Base-by-base conservation (phyloP, 2,888 invertebrate species). In the Tetragnatha montana region DNA sequence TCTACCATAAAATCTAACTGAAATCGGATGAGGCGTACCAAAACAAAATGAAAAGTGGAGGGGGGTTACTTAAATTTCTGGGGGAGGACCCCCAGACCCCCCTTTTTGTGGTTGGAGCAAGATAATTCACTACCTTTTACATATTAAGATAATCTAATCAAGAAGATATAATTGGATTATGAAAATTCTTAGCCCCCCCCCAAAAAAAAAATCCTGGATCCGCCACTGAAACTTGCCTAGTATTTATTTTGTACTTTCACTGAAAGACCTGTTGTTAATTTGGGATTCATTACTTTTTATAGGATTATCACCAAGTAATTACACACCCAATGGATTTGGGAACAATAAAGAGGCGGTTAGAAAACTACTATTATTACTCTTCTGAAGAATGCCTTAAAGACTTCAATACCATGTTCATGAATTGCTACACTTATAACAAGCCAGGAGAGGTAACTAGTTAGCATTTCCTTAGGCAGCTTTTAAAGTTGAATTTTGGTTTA, bases 271-370 rank as follows among this genome's bases (percentile, higher is more conserved):
- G n/a, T 19, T 19, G 14, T 49, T 73, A 49, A 21, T 35, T 78
- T n/a, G n/a, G 47, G 12, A 1, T 73, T 12, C 12, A 47, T 82
- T 84, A 81, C 91, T 86, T 91, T 93, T 93, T 94, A 82, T 93
- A 98, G 97, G 99, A 99, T 93, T 99, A 99, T 94, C 98, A 98
- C 94, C 97, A 97, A 95, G 98, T 99, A 92, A 99, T 99, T 92
- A 97, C 97, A 93, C 96, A 97, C 93, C 99, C 99, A 83, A 99
- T 99, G 99, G 99, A 99, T 94, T 95, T 99, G 94, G 98, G 97
- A 91, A 98, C 99, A 91, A 97, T 99, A 92, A 98, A 98, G 94
- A 98, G 97, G 93, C 96, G 99, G 80, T 95, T 99, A 92, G 98
- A 99, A 94, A 97, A 98, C 93, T 97, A 97, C 93, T 99, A 97